Base-by-base conservation (phyloP, 2,113 vertebrate genomes). In the Melanotaenia duboulayi region DNA sequence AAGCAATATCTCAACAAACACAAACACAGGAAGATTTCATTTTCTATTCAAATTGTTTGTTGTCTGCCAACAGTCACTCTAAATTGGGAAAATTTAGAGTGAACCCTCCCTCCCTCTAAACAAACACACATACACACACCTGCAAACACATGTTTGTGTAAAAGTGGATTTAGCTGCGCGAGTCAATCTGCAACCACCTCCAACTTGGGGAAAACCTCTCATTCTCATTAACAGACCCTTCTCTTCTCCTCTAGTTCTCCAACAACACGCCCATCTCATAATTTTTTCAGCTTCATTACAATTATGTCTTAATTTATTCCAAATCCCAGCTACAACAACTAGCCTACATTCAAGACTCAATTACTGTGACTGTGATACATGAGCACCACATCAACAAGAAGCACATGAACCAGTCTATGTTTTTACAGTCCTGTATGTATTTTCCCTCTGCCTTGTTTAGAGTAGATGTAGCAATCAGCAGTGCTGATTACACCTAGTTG, bases 91-190 rank as follows among this genome's bases (percentile, higher is more conserved):
- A 49, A 63, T 28, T 28, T 6, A 28, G 28, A 28, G n/a, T 28
- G 6, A 6, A 28, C 28, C 6, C 28, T 28, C 6, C 6, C 28
- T 4, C 28, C 28, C 28, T 6, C 28, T 6, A 28, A 46, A 20
- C 23, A 52, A 70, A 49, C 57, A 20, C 59, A 42, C 49, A 14
- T 57, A 52, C 40, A 52, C 56, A 40, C 49, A 60, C 52, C 69
- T 65, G 50, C 70, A 40, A 54, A 75, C 57, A 70, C 64, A 52
- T 76, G 76, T 65, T 77, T 76, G 70, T 87, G 76, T 89, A 81
- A 90, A 87, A 90, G 82, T 83, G 80, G 86, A 90, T 89, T 88
- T 81, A 87, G 85, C 85, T 84, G 82, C 74, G 84, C 86, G 82
- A 90, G 82, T 87, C 77, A 83, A 84, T 84, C 86, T 76, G 68